Evolutionary conservation across 2,888 invertebrate genomes (phyloP).

Genomic region (Acanthopleura granulata): DNA sequence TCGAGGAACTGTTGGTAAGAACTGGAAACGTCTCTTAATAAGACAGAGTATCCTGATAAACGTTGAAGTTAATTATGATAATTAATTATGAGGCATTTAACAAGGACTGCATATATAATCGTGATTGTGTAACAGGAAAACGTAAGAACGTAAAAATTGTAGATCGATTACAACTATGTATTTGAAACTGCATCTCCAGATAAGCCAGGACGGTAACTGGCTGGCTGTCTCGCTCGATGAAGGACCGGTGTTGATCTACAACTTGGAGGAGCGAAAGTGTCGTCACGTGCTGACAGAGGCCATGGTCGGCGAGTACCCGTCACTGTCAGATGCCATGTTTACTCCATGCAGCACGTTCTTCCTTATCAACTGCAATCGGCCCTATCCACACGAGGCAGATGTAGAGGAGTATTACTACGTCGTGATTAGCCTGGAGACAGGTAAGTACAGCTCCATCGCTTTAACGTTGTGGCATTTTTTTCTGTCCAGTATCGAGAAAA

Average conservation of each 20-base stretch:
- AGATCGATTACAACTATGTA: too few species aligned
- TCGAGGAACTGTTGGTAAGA: background rate
- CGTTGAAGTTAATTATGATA: too few species aligned
- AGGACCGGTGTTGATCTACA: background rate
- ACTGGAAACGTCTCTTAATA: too few species aligned
- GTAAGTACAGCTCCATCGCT: background rate
- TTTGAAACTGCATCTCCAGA: background rate
- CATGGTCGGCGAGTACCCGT: background rate
- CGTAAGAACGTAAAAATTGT: too few species aligned
- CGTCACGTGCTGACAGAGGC: background rate
- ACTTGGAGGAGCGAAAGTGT: background rate
- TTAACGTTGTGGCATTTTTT: too few species aligned
- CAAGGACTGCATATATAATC: too few species aligned
- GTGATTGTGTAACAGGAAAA: too few species aligned
- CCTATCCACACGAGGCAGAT: background rate
- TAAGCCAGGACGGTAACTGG: background rate
- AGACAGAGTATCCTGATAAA: too few species aligned
- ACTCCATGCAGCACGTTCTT: background rate
- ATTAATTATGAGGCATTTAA: too few species aligned
- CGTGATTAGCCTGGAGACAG: background rate
- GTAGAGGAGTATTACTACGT: background rate
- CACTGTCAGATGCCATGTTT: background rate
- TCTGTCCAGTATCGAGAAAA: too few species aligned
- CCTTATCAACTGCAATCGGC: background rate
- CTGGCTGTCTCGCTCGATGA: background rate